Evolutionary conservation across 2,797 vertebrate genomes (phyloP).

Genomic region (Gymnocypris eckloni): DNA sequence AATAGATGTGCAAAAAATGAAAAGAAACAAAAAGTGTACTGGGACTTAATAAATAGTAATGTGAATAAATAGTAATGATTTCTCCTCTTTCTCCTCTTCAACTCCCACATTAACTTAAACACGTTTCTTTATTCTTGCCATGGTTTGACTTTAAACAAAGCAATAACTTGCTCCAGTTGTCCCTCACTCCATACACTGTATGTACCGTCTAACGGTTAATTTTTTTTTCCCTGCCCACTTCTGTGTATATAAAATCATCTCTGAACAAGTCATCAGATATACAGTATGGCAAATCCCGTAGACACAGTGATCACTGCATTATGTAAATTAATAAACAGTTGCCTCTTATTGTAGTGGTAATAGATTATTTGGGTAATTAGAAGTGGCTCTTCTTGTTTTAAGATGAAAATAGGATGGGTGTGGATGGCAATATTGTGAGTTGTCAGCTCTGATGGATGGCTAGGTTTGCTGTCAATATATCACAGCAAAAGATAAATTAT

Average conservation of each 20-base stretch:
- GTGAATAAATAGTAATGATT: too few species aligned
- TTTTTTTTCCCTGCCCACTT: neutral
- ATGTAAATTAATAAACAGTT: slow-evolving; percentile 38
- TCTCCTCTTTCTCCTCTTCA: slow-evolving; percentile 1
- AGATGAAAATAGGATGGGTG: slow-evolving; percentile 32
- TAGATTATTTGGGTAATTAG: slow-evolving; percentile 36
- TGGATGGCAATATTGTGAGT: slow-evolving; percentile 50
- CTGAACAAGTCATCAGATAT: slow-evolving; percentile 25
- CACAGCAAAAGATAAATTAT: slow-evolving; percentile 55
- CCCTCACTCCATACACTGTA: slow-evolving; percentile 31
- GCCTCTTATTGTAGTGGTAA: slow-evolving; percentile 13
- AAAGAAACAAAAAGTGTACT: too few species aligned
- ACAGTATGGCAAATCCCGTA: neutral
- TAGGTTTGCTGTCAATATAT: slow-evolving; percentile 56
- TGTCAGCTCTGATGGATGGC: slow-evolving; percentile 61
- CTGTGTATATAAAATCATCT: slow-evolving; percentile 1
- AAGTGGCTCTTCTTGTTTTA: slow-evolving; percentile 27
- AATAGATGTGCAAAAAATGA: too few species aligned
- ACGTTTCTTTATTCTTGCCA: slow-evolving; percentile 31
- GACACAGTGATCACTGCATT: slow-evolving; percentile 27
- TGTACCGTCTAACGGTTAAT: slow-evolving; percentile 13
- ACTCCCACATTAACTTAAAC: slow-evolving; percentile 34
- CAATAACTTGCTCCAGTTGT: slow-evolving; percentile 31
- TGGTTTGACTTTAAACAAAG: slow-evolving; percentile 33
- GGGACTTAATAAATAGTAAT: too few species aligned